phyloP scores from a whole-genome alignment of 2,888 invertebrate species.

The Microchrysa polita region DNA sequence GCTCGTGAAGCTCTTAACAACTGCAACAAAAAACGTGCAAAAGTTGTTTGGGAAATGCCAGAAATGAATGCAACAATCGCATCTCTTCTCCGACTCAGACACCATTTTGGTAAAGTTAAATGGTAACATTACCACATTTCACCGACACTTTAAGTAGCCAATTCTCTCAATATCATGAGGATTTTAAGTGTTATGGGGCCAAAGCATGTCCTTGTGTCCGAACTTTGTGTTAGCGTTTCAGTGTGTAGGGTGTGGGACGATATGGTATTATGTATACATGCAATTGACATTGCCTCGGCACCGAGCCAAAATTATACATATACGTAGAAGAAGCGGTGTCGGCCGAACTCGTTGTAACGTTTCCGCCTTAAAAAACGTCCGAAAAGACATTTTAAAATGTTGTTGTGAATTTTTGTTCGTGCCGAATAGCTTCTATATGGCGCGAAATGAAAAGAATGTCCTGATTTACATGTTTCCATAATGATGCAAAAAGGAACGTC shows the following conservation, averaged over 20 bases:
- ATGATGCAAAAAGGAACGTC: no score
- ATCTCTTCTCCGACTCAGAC: conserved; percentile 22
- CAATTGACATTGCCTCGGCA: conserved; percentile 28
- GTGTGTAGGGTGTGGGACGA: conserved; percentile 4
- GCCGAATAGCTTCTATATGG: no score
- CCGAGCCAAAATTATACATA: conserved; percentile 33
- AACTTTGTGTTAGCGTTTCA: neutral
- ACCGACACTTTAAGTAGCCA: conserved; percentile 43
- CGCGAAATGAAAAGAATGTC: no score
- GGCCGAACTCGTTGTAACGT: conserved; percentile 1
- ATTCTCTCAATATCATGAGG: conserved; percentile 41
- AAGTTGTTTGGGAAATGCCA: conserved; percentile 26
- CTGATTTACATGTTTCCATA: no score
- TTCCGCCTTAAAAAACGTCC: neutral
- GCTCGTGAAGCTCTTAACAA: conserved; percentile 13
- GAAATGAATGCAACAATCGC: conserved; percentile 44
- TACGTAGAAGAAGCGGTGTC: neutral
- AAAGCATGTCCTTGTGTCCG: conserved; percentile 30
- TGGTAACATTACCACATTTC: conserved; percentile 43
- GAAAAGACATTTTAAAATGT: neutral
- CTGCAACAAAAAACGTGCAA: conserved; percentile 10
- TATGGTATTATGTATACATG: no score
- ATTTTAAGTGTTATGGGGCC: conserved; percentile 38
- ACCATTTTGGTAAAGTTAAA: conserved; percentile 28
- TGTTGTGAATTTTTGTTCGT: no score